Percentiles rank a stretch among this genome's conserved stretches.
Conservation (phyloP, 2,113 vertebrate species). For the Bufo bufo region DNA sequence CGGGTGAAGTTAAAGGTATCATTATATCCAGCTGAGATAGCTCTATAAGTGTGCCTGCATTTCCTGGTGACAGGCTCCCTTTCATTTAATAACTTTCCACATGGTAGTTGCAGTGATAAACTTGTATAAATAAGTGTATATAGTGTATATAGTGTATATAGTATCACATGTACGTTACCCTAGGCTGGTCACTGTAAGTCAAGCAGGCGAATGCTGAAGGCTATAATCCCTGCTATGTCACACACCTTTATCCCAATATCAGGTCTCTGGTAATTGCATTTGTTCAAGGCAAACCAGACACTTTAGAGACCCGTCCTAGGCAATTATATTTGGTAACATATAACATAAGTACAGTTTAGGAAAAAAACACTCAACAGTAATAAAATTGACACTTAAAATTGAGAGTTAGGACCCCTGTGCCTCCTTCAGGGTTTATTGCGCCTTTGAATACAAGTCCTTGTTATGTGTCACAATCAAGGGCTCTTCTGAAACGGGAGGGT, state of each 20-base stretch:
- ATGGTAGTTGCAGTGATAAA: no score
- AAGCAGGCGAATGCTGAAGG: neutral
- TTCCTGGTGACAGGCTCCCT: no score
- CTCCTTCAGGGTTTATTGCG: neutral
- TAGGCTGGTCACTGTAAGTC: neutral
- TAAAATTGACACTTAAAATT: conserved; percentile 11
- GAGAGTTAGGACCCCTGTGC: neutral
- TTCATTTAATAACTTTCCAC: no score
- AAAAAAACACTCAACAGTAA: neutral
- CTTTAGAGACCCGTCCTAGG: neutral
- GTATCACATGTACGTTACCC: neutral
- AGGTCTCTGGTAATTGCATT: neutral
- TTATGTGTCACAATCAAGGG: conserved; percentile 17
- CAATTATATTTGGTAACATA: neutral
- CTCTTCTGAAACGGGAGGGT: conserved; percentile 20
- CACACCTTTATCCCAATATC: neutral
- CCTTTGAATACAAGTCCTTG: conserved; percentile 13
- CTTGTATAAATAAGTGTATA: no score
- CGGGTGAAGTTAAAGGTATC: no score
- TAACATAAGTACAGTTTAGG: neutral
- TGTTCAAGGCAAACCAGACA: neutral
- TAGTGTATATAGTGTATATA: no score
- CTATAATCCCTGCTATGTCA: neutral
- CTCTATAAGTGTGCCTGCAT: no score
- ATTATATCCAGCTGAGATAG: no score